Evolutionary conservation across 2,888 invertebrate species (phyloP).

Genomic region (Melanostoma mellinum): DNA sequence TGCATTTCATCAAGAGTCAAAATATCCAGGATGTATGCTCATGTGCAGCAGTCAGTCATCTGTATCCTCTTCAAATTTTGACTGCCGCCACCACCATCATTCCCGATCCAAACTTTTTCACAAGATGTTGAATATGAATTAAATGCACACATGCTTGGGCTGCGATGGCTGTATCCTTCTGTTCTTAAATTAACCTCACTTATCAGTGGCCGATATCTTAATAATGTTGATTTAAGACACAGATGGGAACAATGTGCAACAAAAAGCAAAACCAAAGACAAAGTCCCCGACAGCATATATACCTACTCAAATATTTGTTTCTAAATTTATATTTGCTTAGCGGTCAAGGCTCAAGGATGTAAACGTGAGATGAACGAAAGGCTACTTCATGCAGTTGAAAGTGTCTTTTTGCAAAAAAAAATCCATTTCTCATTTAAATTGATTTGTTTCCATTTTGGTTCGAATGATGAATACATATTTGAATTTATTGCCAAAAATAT

Average conservation of each 20-base stretch:
- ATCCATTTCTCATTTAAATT: constrained; percentile 26
- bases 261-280: constrained; percentile 17
- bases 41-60: constrained; percentile 64
- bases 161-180: constrained; percentile 45
- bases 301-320: constrained; percentile 12
- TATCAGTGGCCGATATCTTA: constrained; percentile 67
- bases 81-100: constrained; percentile 9
- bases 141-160: constrained; percentile 4
- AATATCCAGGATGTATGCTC: constrained; percentile 64
- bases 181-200: constrained; percentile 66
- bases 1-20: constrained; percentile 30
- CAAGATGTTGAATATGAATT: not conserved
- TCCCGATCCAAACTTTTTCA: not conserved
- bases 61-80: constrained; percentile 67
- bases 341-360: constrained; percentile 30
- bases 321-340: constrained; percentile 45
- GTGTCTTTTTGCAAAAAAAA: constrained; percentile 8
- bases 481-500: constrained; percentile 40
- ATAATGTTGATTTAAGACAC: constrained; percentile 64
- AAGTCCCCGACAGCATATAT: not conserved
- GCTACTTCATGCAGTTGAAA: not conserved
- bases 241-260: constrained; percentile 63
- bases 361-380: constrained; percentile 13
- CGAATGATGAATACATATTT: constrained; percentile 43
- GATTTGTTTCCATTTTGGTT: constrained; percentile 49